Evolutionary conservation across 2,888 invertebrate genomes (phyloP).

Genomic region (Amphimallon solstitiale): DNA sequence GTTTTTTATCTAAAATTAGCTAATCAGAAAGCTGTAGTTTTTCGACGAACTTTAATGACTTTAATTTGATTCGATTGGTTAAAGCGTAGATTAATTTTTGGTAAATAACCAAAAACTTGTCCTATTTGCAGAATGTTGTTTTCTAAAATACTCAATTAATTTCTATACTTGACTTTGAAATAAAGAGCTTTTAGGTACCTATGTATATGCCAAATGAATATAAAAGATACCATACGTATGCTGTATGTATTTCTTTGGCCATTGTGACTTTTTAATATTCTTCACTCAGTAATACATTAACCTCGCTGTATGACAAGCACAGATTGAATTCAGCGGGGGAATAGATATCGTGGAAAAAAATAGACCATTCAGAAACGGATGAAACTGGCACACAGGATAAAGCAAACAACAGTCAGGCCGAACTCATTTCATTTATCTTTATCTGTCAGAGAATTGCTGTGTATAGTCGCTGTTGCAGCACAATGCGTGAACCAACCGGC

Average conservation of each 20-base stretch:
- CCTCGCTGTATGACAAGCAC: constrained; percentile 29
- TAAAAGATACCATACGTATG: no score
- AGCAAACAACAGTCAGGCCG: constrained; percentile 38
- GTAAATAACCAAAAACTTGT: no score
- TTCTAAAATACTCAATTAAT: no score
- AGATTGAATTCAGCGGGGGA: constrained; percentile 34
- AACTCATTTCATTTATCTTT: constrained; percentile 47
- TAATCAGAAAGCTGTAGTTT: no score
- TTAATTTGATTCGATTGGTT: no score
- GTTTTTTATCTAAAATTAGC: no score
- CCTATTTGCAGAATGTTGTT: no score
- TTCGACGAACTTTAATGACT: no score
- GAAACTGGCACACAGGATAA: constrained; percentile 39
- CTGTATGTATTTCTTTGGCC: background rate
- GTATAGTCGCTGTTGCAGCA: constrained; percentile 34
- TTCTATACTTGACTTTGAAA: no score
- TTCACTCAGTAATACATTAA: constrained; percentile 1
- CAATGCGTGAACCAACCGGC: constrained; percentile 35
- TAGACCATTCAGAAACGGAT: constrained; percentile 39
- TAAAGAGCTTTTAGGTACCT: no score
- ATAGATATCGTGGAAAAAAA: constrained; percentile 38
- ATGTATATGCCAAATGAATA: no score
- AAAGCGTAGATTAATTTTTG: no score
- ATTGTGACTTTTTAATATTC: constrained; percentile 26
- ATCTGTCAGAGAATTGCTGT: constrained; percentile 42